Evolutionary conservation across 1,140 invertebrate species (phyloP).

Genomic region (Mesaphorura yosii): DNA sequence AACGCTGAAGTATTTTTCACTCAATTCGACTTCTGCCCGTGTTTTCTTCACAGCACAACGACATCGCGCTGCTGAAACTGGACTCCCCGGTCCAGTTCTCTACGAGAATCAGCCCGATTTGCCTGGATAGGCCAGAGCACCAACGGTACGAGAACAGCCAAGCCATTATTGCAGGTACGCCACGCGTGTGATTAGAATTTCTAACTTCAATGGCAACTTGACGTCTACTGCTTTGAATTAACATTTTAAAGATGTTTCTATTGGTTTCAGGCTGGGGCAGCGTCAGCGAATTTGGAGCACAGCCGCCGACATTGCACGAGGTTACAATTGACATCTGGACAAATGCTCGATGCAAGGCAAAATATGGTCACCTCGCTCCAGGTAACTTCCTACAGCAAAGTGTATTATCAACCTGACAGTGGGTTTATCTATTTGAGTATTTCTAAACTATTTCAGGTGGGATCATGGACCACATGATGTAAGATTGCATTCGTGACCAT

Average conservation of each 20-base stretch:
- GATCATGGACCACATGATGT: background rate
- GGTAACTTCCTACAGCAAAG: no score
- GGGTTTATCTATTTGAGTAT: no score
- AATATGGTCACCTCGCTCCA: background rate
- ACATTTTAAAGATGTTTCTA: no score
- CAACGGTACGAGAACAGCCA: background rate
- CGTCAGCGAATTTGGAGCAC: background rate
- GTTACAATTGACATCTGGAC: background rate
- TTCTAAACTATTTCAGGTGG: no score
- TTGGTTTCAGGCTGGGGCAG: no score
- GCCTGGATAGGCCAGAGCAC: background rate
- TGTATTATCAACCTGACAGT: no score
- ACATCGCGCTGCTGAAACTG: slow-evolving; percentile 3
- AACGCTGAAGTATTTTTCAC: no score
- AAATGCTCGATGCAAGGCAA: background rate
- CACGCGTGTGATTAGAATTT: no score
- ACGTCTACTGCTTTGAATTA: no score
- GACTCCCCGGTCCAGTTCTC: background rate
- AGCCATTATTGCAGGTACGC: background rate
- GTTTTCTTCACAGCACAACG: slow-evolving; percentile 4
- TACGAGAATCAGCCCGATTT: background rate
- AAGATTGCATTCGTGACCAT: no score
- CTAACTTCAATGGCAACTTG: no score
- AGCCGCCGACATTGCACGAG: background rate
- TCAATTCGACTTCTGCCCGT: no score